These are phyloP conservation scores for Polymixis lichenea DNA, from an alignment of 2,888 invertebrate species.

Conservation along the genomic window DNA sequence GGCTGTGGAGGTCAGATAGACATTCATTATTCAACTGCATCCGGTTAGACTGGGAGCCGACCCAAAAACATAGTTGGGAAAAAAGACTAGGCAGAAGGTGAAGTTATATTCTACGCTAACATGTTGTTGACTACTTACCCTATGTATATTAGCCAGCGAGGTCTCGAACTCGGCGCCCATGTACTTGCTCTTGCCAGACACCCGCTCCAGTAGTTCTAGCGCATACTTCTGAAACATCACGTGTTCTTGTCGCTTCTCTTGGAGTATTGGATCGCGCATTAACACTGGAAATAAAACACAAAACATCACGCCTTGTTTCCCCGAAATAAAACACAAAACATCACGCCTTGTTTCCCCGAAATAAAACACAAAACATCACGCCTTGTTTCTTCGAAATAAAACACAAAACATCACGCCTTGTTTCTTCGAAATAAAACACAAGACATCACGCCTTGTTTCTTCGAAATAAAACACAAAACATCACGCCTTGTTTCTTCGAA, in stretches of 20 bases:
- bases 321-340: neutral
- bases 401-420: neutral
- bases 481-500: conserved; percentile 57
- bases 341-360: conserved; percentile 57
- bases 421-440: conserved; percentile 58
- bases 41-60: too few relatives aligned
- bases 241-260: conserved; percentile 98
- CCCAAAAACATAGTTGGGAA: too few relatives aligned
- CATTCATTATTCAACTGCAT: too few relatives aligned
- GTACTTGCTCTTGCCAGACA: conserved; percentile 97
- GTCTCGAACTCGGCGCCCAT: conserved; percentile 95
- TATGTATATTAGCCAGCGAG: conserved; percentile 96
- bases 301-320: too few relatives aligned
- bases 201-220: conserved; percentile 96
- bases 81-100: too few relatives aligned
- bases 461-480: conserved; percentile 58
- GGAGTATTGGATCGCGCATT: conserved; percentile 99
- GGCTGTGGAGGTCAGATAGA: too few relatives aligned
- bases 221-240: conserved; percentile 99
- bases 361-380: neutral
- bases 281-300: conserved; percentile 90
- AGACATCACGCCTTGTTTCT: too few relatives aligned
- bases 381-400: conserved; percentile 58
- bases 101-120: too few relatives aligned
- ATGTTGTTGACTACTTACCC: too few relatives aligned